Conservation (phyloP, 2,888 invertebrate species). For the Megalurothrips usitatus region DNA sequence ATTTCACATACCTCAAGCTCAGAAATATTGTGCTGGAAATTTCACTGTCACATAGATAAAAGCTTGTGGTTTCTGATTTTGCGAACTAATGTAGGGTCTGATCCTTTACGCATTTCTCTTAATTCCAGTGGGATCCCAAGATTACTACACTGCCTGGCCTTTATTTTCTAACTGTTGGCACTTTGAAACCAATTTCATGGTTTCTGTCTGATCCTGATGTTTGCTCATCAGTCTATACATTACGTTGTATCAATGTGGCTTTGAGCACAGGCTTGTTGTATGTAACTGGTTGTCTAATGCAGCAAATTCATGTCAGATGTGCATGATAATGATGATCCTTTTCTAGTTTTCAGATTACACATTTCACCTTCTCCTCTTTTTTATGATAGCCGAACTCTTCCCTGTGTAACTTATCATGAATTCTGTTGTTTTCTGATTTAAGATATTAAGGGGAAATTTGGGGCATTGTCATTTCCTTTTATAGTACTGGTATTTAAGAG, state of each 20-base stretch:
- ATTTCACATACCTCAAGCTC: conserved; percentile 87
- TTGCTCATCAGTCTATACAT: conserved; percentile 51
- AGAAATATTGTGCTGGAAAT: conserved; percentile 71
- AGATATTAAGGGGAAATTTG: no score
- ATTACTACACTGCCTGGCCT: conserved; percentile 96
- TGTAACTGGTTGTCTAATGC: conserved; percentile 30
- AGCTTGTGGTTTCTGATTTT: neutral
- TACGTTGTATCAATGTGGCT: conserved; percentile 68
- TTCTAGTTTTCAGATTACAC: no score
- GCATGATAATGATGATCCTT: no score
- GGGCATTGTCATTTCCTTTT: no score
- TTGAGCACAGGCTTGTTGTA: conserved; percentile 14
- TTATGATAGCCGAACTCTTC: no score
- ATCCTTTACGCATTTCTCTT: conserved; percentile 27
- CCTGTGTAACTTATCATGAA: no score
- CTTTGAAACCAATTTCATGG: conserved; percentile 56
- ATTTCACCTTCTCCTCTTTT: no score
- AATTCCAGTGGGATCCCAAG: conserved; percentile 84
- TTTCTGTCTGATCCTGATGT: conserved; percentile 31
- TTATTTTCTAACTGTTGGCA: conserved; percentile 65
- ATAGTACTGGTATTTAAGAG: no score
- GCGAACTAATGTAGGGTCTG: neutral
- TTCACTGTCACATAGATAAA: conserved; percentile 49
- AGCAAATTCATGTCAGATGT: conserved; percentile 3
- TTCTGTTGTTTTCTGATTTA: no score